Percentiles rank a stretch among this genome's conserved stretches.
Conservation (phyloP, 2,797 vertebrate genomes). For the Onychomys torridus region DNA sequence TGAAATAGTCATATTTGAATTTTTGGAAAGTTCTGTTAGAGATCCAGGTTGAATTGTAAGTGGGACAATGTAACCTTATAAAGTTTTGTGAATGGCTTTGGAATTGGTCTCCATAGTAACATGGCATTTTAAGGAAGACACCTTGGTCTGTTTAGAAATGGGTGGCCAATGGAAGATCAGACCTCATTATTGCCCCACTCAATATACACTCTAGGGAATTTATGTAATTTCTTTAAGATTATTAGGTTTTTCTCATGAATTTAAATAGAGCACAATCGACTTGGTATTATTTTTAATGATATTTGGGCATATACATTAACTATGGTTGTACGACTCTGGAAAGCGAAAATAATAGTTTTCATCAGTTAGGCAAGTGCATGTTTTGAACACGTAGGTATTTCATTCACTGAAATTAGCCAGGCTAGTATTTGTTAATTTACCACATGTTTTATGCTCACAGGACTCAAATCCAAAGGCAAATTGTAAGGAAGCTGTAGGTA, state of each 20-base stretch:
- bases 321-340: background rate
- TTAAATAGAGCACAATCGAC: background rate
- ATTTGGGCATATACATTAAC: background rate
- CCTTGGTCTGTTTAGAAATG: background rate
- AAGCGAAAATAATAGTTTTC: conserved; percentile 16
- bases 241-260: background rate
- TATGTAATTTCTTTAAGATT: background rate
- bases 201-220: background rate
- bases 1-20: background rate
- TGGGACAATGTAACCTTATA: background rate
- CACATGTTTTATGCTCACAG: background rate
- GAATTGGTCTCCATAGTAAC: background rate
- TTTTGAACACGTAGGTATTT: conserved; percentile 25
- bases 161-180: background rate
- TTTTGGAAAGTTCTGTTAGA: conserved; percentile 71
- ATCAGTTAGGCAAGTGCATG: background rate
- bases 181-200: background rate
- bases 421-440: conserved; percentile 57
- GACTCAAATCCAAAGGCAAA: conserved; percentile 54
- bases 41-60: conserved; percentile 69
- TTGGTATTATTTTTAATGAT: background rate
- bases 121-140: background rate
- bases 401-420: conserved; percentile 46
- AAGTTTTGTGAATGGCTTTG: conserved; percentile 79
- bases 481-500: conserved; percentile 36